phyloP scores from a whole-genome alignment of 2,888 invertebrate genomes.

The Cinara cedri region DNA sequence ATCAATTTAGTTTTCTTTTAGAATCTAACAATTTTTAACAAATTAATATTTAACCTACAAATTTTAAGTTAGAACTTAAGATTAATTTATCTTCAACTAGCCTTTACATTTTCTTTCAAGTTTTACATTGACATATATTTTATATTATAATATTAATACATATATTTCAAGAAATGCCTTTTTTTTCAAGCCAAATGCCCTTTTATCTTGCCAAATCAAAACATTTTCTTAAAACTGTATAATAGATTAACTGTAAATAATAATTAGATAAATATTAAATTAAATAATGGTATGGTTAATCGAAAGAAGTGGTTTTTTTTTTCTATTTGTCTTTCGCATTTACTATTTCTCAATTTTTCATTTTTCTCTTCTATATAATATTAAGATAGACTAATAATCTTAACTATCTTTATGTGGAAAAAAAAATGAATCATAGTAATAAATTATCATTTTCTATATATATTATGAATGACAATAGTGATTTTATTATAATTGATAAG shows the following conservation, averaged over 20 bases:
- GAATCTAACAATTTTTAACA: neutral
- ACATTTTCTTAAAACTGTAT: constrained; percentile 44
- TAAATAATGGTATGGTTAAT: neutral
- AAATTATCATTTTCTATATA: neutral
- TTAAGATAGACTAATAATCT: neutral
- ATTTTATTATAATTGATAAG: neutral
- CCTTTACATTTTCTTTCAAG: neutral
- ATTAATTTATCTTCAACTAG: neutral
- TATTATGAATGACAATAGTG: neutral
- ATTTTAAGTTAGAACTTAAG: neutral
- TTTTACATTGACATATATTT: neutral
- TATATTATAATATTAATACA: neutral
- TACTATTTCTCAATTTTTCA: neutral
- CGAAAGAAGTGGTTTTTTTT: neutral
- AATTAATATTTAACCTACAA: neutral
- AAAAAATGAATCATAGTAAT: neutral
- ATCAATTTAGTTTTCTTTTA: neutral
- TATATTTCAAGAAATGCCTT: constrained; percentile 36
- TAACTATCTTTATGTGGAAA: neutral
- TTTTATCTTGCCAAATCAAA: constrained; percentile 50
- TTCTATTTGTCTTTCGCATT: neutral
- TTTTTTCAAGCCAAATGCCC: constrained; percentile 5
- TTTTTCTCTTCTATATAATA: neutral
- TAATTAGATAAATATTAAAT: constrained; percentile 4
- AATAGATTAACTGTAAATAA: constrained; percentile 7